Evolutionary conservation across 1,140 invertebrate genomes (phyloP), one percentile per base, ranked within the genome.

Genomic region (Matsumurasca onukii): DNA sequence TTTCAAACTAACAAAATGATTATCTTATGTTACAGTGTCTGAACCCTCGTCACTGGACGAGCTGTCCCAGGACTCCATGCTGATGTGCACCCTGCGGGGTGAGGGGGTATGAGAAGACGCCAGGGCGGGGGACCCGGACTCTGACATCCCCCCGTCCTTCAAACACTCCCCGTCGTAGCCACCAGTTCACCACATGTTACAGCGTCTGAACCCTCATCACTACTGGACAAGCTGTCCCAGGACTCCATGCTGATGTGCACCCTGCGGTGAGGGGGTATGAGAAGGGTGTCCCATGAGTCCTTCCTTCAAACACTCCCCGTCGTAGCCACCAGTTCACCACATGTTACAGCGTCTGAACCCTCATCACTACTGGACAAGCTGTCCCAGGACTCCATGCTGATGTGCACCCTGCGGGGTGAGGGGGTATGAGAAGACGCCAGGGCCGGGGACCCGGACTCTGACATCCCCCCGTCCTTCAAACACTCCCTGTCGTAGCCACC

Each of bases 141-240:
- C 64, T 9, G 30, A 69, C 48, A 69, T 69, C 39, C 72, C 66
- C 45, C 67, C 67, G 31, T 66, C 57, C 48, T 66, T 62, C 65
- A 70, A 66, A 30, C 55, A 62, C 5, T 65, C 68, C 2, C 62
- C 62, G 15, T 65, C 62, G 25, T 65, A 65, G 48, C 62, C 34
- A n/a, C 31, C 15, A 24, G 30, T n/a, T 52, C 49, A 31, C 31
- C 29, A 45, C 30, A 24, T 59, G 66, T 49, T 86, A 76, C 82
- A 89, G 89, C 90, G 76, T 90, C 89, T n/a, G 82, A 83, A 71
- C 76, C 81, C 70, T 91, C 89, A 72, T 90, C 89, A 62, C 17
- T 17, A 31, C 86, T 91, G 83, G 90, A 91, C 80, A 90, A 92
- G 76, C 79, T 91, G 15, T 91, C 90, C 5, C 89, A 91, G 77